Evolutionary conservation across 2,888 invertebrate species (phyloP), one percentile per base, ranked within the genome.

Genomic region (Epinotia bilunana): DNA sequence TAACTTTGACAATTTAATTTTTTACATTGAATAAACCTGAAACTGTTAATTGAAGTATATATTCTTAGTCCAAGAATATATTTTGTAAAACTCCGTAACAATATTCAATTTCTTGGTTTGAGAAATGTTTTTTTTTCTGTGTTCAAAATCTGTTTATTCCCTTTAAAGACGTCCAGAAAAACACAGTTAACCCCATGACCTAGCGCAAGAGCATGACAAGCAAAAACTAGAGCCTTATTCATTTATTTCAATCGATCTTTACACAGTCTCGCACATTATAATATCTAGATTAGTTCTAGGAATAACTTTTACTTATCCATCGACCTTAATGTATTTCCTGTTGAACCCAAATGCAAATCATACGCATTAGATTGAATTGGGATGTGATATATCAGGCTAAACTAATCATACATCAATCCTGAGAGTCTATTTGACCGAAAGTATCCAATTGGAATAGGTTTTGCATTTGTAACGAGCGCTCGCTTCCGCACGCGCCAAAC

Each of bases 321-420:
- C 62, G 62, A 74, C 68, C 73, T 74, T 69, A 65, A 46, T 13
- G 16, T 57, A 9, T 62, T 73, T 68, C 73, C 68, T 73, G 61
- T 23, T 67, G 53, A 55, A 62, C 60, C 61, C 43, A 55, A 28
- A 49, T 60, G 58, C n/a, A 18, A 28, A 60, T 65, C 43, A 39
- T 39, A 55, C 13, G 4, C 9, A 57, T 43, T 39, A 11, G 20
- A 33, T 18, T 49, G n/a, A n/a, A 61, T 2, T 18, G 16, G 13
- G 43, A 57, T n/a, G n/a, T 16, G 33, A 61, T 61, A 28, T 60
- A n/a, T 61, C 3, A 28, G 16, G 33, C 12, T 18, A 57, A 58
- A 28, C 28, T 12, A 46, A 13, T 58, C 58, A 58, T 60, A 60
- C 16, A 60, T 60, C 60, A 23, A 28, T 33, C 16, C 49, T 5